Evolutionary conservation across 2,113 vertebrate species (phyloP).

Genomic region (Nibea coibor): DNA sequence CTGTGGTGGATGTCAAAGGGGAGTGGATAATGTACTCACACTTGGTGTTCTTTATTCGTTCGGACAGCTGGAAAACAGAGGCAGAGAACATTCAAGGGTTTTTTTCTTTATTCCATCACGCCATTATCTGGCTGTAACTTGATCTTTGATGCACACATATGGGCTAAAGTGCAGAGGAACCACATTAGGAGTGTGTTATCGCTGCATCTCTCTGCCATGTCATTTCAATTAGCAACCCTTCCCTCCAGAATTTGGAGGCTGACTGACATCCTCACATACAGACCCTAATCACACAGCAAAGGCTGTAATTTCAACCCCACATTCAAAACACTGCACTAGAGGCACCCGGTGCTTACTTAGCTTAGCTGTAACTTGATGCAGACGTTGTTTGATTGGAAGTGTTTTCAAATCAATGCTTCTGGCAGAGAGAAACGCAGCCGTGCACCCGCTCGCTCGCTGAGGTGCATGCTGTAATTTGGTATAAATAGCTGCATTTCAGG

Average conservation of each 20-base stretch:
- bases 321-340: slow-evolving; percentile 64
- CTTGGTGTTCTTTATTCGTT: slow-evolving; percentile 34
- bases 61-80: slow-evolving; percentile 40
- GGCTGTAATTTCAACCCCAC: slow-evolving; percentile 77
- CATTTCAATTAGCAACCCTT: slow-evolving; percentile 68
- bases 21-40: slow-evolving; percentile 34
- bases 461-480: slow-evolving; percentile 74
- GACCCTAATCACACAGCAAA: slow-evolving; percentile 66
- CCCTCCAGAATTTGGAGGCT: slow-evolving; percentile 34
- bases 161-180: not conserved
- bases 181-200: slow-evolving; percentile 51
- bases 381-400: slow-evolving; percentile 64
- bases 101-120: slow-evolving; percentile 6
- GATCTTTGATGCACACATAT: not conserved
- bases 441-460: slow-evolving; percentile 40
- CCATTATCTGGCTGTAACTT: slow-evolving; percentile 26
- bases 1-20: slow-evolving; percentile 43
- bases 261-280: slow-evolving; percentile 69
- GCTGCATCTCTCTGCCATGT: slow-evolving; percentile 50
- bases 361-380: slow-evolving; percentile 53
- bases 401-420: slow-evolving; percentile 75
- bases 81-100: not conserved
- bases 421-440: slow-evolving; percentile 57
- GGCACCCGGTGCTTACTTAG: slow-evolving; percentile 46
- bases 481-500: slow-evolving; percentile 75